Evolutionary conservation across 2,113 vertebrate species (phyloP).

Genomic region (Electrona antarctica): DNA sequence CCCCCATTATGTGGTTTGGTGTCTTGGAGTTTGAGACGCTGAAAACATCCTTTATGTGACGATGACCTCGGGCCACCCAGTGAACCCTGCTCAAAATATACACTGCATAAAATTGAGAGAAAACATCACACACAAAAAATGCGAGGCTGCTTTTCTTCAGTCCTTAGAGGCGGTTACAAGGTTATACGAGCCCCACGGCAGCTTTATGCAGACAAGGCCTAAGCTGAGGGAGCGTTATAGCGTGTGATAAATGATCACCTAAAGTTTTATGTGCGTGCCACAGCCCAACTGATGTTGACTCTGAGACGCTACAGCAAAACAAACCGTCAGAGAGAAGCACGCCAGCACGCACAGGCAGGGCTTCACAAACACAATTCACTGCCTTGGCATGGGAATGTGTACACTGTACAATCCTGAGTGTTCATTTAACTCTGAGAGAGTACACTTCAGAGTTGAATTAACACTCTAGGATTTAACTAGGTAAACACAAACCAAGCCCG

Average conservation of each 20-base stretch:
- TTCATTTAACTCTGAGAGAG: no score
- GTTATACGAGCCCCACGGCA: conserved; percentile 37
- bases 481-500: no score
- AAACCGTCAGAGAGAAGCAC: not conserved
- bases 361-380: no score
- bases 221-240: conserved; percentile 37
- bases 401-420: no score
- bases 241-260: conserved; percentile 53
- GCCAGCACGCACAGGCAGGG: no score
- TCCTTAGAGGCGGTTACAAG: conserved; percentile 26
- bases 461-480: no score
- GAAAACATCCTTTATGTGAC: conserved; percentile 38
- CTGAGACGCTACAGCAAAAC: conserved; percentile 9
- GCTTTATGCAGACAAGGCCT: conserved; percentile 40
- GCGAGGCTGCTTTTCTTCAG: conserved; percentile 17
- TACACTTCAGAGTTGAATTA: no score
- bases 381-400: no score
- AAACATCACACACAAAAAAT: conserved; percentile 26
- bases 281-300: conserved; percentile 18
- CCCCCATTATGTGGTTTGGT: conserved; percentile 8
- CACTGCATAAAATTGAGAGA: conserved; percentile 19
- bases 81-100: conserved; percentile 28
- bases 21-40: conserved; percentile 27
- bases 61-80: conserved; percentile 7
- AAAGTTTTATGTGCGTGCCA: conserved; percentile 29